A percentile compares a stretch with the other conserved stretches of the same genome.
Evolutionary conservation across 1,140 invertebrate genomes (phyloP).

Genomic region (Orussus abietinus): DNA sequence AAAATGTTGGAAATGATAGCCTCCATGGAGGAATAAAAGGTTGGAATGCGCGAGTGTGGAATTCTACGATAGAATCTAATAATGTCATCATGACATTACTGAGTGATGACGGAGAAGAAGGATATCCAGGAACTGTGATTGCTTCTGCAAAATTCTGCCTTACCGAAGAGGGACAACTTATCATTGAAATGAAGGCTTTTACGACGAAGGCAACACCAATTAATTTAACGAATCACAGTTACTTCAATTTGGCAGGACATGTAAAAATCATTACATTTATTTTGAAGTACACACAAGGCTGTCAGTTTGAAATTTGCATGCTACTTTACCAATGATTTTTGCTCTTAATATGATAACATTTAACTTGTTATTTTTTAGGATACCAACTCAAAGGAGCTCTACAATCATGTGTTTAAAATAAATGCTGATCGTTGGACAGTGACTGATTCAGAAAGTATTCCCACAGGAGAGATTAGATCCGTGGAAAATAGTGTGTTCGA

Average conservation of each 20-base stretch:
- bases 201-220: conserved; percentile 77
- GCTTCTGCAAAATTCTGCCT: conserved; percentile 70
- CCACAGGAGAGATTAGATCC: conserved; percentile 68
- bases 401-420: conserved; percentile 70
- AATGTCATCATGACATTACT: conserved; percentile 58
- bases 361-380: conserved; percentile 41
- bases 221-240: conserved; percentile 90
- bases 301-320: background rate
- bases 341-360: too few relatives aligned
- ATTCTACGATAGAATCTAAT: conserved; percentile 32
- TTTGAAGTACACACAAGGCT: background rate
- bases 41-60: conserved; percentile 79
- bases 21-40: conserved; percentile 85
- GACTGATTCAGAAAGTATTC: conserved; percentile 69
- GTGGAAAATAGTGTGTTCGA: conserved; percentile 61
- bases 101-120: conserved; percentile 80
- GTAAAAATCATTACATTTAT: conserved; percentile 35
- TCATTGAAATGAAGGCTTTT: conserved; percentile 69
- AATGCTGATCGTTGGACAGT: conserved; percentile 76
- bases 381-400: conserved; percentile 53
- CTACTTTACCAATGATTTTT: too few relatives aligned
- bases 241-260: conserved; percentile 91
- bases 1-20: conserved; percentile 71
- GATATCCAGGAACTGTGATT: conserved; percentile 75
- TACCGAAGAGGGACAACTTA: conserved; percentile 66